Conservation (phyloP, 2,113 vertebrate species). For the Chrysemys picta region DNA sequence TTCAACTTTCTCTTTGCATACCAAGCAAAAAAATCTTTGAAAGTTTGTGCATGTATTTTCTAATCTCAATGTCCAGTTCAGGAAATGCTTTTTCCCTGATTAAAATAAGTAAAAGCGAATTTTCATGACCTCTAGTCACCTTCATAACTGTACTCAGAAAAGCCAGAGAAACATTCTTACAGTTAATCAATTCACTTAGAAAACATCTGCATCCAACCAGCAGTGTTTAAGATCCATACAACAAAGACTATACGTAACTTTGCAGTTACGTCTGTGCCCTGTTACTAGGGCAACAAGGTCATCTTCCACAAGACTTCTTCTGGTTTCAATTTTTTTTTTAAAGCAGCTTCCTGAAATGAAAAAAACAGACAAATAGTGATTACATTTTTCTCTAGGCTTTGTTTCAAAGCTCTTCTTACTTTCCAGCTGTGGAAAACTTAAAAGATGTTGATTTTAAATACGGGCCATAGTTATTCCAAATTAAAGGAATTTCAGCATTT, state of each 20-base stretch:
- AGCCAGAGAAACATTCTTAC: conserved; percentile 45
- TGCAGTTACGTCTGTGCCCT: conserved; percentile 43
- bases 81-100: background rate
- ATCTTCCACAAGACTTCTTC: conserved; percentile 50
- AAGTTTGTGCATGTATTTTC: too few relatives aligned
- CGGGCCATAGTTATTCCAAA: background rate
- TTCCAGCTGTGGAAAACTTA: conserved; percentile 45
- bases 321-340: conserved; percentile 61
- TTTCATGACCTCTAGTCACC: conserved; percentile 37
- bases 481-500: background rate
- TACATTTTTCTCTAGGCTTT: background rate
- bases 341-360: conserved; percentile 77
- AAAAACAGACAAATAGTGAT: conserved; percentile 53
- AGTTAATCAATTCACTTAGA: conserved; percentile 54
- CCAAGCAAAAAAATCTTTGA: background rate
- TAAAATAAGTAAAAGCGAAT: conserved; percentile 37
- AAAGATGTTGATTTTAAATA: background rate
- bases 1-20: background rate
- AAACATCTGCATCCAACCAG: conserved; percentile 61
- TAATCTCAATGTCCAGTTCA: background rate
- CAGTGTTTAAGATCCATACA: conserved; percentile 4
- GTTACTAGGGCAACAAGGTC: conserved; percentile 34
- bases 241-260: conserved; percentile 65
- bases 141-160: conserved; percentile 19
- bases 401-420: background rate